A percentile compares a stretch with the other conserved stretches of the same genome.
These are phyloP conservation scores for Cryptus armator DNA, from an alignment of 2,888 invertebrate species.

Conservation along the genomic window DNA sequence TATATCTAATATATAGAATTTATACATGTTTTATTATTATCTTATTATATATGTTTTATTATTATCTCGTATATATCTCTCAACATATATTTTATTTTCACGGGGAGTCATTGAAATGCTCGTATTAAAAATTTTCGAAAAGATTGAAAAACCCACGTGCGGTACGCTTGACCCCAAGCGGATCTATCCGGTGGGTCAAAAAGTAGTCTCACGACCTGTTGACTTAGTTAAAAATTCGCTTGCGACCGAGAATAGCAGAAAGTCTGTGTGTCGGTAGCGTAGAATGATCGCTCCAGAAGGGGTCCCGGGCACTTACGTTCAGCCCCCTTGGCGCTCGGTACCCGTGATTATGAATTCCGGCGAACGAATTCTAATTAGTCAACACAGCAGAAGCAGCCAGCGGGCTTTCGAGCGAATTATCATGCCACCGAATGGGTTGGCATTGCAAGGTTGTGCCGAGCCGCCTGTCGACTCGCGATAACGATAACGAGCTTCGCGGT, in stretches of 20 bases:
- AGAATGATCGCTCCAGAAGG: slow-evolving; percentile 30
- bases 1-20: too few species aligned
- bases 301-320: slow-evolving; percentile 2
- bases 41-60: too few species aligned
- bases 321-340: background rate
- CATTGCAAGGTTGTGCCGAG: slow-evolving; percentile 59
- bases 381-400: slow-evolving; percentile 61
- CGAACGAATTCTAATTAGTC: slow-evolving; percentile 79
- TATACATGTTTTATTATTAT: too few species aligned
- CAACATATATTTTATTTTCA: too few species aligned
- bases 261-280: slow-evolving; percentile 25
- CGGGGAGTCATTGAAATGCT: too few species aligned
- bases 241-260: slow-evolving; percentile 5
- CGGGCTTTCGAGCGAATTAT: slow-evolving; percentile 72
- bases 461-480: slow-evolving; percentile 78
- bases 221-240: slow-evolving; percentile 22
- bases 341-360: slow-evolving; percentile 71
- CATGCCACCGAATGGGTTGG: slow-evolving; percentile 67
- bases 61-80: too few species aligned
- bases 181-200: background rate
- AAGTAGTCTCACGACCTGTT: slow-evolving; percentile 23
- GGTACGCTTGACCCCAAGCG: too few species aligned
- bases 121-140: too few species aligned
- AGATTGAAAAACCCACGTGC: too few species aligned
- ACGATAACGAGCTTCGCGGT: slow-evolving; percentile 72